phyloP scores from a whole-genome alignment of 2,113 vertebrate species.

The Motacilla tschutschensis region DNA sequence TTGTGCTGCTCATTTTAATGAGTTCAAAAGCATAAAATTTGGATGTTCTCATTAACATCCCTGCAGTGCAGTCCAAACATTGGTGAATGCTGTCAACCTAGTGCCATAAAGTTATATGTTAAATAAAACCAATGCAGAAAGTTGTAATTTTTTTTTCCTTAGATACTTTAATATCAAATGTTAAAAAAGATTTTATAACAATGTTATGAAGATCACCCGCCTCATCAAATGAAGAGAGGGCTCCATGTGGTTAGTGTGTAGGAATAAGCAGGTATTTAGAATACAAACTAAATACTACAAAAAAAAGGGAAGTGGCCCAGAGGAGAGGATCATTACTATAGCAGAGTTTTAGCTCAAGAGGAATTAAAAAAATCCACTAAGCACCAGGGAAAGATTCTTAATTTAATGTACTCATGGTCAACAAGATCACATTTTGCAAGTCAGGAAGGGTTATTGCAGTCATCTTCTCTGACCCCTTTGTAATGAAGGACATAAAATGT shows the following conservation, averaged over 20 bases:
- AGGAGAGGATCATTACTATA: not conserved
- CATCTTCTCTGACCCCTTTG: not conserved
- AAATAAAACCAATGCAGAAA: not conserved
- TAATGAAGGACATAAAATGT: not conserved
- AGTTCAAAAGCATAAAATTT: not conserved
- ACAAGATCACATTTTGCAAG: not conserved
- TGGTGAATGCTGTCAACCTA: not conserved
- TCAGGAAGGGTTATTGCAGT: not conserved
- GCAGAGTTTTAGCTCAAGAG: not conserved
- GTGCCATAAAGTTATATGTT: not conserved
- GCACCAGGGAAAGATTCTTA: not conserved
- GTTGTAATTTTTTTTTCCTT: not conserved
- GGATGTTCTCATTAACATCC: not conserved
- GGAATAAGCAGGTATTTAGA: not conserved
- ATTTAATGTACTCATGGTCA: not conserved
- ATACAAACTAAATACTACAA: not conserved
- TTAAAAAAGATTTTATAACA: not conserved
- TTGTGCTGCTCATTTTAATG: not conserved
- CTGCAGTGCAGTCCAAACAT: not conserved
- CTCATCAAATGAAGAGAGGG: not conserved
- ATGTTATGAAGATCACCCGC: not conserved
- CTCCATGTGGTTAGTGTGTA: not conserved
- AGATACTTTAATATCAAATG: not conserved
- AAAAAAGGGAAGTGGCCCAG: not conserved
- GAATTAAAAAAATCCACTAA: not conserved